Base-by-base conservation (phyloP, 2,888 invertebrate species). In the Toxonevra muliebris region DNA sequence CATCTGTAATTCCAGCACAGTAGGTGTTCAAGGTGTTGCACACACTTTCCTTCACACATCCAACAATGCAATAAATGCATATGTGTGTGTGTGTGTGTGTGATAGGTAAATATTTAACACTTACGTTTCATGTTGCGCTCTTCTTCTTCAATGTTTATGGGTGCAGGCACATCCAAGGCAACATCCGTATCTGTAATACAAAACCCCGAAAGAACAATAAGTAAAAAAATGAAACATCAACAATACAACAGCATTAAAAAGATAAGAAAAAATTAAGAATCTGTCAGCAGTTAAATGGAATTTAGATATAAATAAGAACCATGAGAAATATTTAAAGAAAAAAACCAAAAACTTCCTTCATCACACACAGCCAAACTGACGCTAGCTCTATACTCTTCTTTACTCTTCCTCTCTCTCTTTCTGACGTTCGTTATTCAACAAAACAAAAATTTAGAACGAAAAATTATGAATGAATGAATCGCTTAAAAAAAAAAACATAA, bases 61-160 rank as follows among this genome's bases (percentile, higher is more conserved):
- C 19, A 15, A 17, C 17, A 54, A 17, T 41, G 42, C 58, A n/a
- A n/a, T 54, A 20, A 15, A 54, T 42, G 42, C 10, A n/a, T n/a
- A 43, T 52, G 17, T 62, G 17, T 59, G 4, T 48, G 50, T 20
- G 52, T 20, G 42, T n/a, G 8, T 48, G 40, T 40, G 17, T 64
- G 13, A 52, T 62, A 40, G 13, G 43, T 60, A 15, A 15, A 48
- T 48, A 15, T 17, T 17, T 10, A 57, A 68, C 71, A 87, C 91
- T 91, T 88, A 94, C 94, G 92, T 89, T 92, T 93, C 86, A 91
- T 89, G 83, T 91, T 93, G 79, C 91, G 90, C 85, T 94, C 94
- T 78, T 91, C 91, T 75, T 91, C 91, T 70, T 92, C 91, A 68
- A 88, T 87, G 60, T 88, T 87, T 70, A 89, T 87, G 72, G 88